These are phyloP conservation scores for Chloroclystis v-ata DNA, from an alignment of 2,888 invertebrate genomes.

Conservation along the genomic window DNA sequence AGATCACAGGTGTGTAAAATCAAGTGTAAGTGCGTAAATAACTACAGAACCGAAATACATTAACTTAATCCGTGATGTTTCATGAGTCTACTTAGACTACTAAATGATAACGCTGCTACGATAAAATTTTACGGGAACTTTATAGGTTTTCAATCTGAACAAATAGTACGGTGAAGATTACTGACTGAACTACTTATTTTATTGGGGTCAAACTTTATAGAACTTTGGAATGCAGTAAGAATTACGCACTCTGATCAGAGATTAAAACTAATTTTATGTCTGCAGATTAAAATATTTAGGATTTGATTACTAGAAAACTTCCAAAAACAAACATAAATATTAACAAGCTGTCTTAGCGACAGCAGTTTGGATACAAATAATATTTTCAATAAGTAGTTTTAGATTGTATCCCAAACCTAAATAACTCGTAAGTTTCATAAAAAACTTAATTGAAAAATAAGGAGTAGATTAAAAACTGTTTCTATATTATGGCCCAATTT, in stretches of 20 bases:
- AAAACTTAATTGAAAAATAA: too few species aligned
- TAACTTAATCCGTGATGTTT: conserved; percentile 44
- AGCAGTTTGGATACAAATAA: too few species aligned
- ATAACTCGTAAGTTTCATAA: too few species aligned
- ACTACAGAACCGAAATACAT: conserved; percentile 54
- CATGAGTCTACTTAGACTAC: conserved; percentile 14
- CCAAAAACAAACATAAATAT: too few species aligned
- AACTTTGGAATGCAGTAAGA: neutral
- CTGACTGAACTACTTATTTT: neutral
- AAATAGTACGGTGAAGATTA: neutral
- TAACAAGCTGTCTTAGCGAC: too few species aligned
- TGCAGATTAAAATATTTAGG: too few species aligned
- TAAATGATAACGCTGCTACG: conserved; percentile 12
- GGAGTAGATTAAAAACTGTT: too few species aligned
- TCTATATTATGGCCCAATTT: conserved; percentile 22
- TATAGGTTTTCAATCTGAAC: neutral
- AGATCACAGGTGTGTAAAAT: conserved; percentile 65
- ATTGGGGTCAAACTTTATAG: neutral
- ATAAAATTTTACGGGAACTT: neutral
- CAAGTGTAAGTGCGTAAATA: conserved; percentile 59
- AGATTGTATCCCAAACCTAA: too few species aligned
- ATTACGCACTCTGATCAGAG: neutral
- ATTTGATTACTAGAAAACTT: too few species aligned
- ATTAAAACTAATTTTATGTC: neutral
- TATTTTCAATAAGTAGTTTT: too few species aligned